A percentile compares a stretch with the other conserved stretches of the same genome.
These are phyloP conservation scores for Lepidocyrtoides sp. DNA, from an alignment of 2,888 invertebrate species.

Conservation along the genomic window DNA sequence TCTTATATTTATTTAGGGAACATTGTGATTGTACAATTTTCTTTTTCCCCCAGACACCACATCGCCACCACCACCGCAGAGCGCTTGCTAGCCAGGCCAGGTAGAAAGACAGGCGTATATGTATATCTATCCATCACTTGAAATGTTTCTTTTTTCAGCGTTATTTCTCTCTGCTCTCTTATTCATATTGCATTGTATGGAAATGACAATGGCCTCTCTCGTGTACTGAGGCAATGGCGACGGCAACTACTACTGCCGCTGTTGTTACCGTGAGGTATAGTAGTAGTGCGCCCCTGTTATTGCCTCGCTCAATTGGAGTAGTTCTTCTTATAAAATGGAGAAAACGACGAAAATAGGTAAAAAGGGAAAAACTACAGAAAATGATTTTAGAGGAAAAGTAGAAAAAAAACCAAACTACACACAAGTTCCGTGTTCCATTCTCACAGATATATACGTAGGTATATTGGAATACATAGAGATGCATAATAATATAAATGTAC, in stretches of 20 bases:
- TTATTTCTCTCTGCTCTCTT: conserved; percentile 53
- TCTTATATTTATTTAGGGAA: conserved; percentile 43
- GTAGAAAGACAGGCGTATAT: conserved; percentile 3
- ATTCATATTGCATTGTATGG: conserved; percentile 77
- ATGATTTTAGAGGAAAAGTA: not conserved
- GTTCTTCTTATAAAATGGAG: conserved; percentile 9
- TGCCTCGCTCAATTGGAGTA: conserved; percentile 15
- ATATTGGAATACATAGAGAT: not conserved
- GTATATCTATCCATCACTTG: conserved; percentile 70
- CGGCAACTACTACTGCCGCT: not conserved
- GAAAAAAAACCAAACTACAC: not conserved
- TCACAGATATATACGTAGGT: not conserved
- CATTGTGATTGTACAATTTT: conserved; percentile 52
- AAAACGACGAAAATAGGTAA: conserved; percentile 21
- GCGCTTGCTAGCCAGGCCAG: conserved; percentile 11
- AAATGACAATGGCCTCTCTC: conserved; percentile 73
- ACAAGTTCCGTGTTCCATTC: not conserved
- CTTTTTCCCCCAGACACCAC: conserved; percentile 35
- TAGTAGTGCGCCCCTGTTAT: conserved; percentile 46
- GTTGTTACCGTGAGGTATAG: no score
- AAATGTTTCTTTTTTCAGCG: conserved; percentile 61
- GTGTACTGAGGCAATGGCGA: not conserved
- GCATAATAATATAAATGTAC: not conserved
- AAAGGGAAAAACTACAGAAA: not conserved
- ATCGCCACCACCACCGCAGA: no score